A percentile compares a stretch with the other conserved stretches of the same genome.
Conservation (phyloP, 1,140 invertebrate genomes). For the Nasonia longicornis region DNA sequence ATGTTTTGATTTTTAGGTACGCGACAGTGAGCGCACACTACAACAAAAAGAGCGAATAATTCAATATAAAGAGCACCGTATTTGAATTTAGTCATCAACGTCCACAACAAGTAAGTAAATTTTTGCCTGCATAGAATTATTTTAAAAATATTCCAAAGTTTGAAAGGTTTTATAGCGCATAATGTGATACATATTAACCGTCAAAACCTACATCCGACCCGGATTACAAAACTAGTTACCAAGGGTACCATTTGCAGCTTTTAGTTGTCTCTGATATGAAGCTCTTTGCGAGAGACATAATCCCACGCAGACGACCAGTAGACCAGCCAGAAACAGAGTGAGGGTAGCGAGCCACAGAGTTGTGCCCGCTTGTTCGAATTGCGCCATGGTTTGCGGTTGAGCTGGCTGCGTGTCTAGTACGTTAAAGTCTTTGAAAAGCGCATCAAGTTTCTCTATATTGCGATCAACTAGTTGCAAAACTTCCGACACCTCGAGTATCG, state of each 20-base stretch:
- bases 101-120: no score
- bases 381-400: slow-evolving; percentile 76
- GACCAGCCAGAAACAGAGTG: slow-evolving; percentile 81
- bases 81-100: no score
- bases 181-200: no score
- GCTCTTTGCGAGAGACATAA: slow-evolving; percentile 86
- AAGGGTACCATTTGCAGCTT: slow-evolving; percentile 86
- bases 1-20: no score
- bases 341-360: slow-evolving; percentile 84
- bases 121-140: no score
- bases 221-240: neutral
- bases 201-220: no score
- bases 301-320: slow-evolving; percentile 83
- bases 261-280: slow-evolving; percentile 87
- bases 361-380: slow-evolving; percentile 65
- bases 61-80: no score
- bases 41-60: no score
- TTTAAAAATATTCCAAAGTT: neutral
- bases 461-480: slow-evolving; percentile 89
- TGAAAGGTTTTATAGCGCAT: no score
- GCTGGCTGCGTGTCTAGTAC: slow-evolving; percentile 89
- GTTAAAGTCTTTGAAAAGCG: slow-evolving; percentile 92
- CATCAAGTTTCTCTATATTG: slow-evolving; percentile 90
- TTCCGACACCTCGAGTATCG: slow-evolving; percentile 88
- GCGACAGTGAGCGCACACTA: no score